Base-by-base conservation (phyloP, 1,140 invertebrate species). In the Rhopalosiphum padi region DNA sequence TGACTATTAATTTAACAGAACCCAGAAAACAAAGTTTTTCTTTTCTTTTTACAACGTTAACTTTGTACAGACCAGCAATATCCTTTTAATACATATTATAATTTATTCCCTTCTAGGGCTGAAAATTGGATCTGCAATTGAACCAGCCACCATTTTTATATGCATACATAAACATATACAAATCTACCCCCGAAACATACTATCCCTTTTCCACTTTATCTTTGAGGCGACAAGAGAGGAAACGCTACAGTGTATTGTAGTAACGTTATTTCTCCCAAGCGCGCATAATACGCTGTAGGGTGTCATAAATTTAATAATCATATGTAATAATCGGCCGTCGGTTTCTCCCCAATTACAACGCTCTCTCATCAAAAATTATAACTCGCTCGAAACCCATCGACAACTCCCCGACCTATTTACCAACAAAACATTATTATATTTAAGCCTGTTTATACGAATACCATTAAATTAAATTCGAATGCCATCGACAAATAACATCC, bases 261-360 rank as follows among this genome's bases (percentile, higher is more conserved):
- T 77, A 89, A 55, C 23, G 35, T 4, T 11, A 35, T 53, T 89
- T 89, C 87, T 89, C 87, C 11, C 51, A 25, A 23, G 5, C 35
- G 22, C 8, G 23, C 37, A 23, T 89, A 89, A 23, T 89, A 89
- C 37, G 22, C 35, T 55, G 55, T 30, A 25, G 90, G 41, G n/a
- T 60, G 41, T 91, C 60, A 77, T 91, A 77, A 91, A 91, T 91
- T 91, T 77, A 77, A 77, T 91, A 77, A 91, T 91, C 41, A 60
- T 35, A 25, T 23, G 60, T 22, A 91, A 91, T 60, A 77, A 91
- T 91, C 55, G 41, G 30, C 35, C 41, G 41, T 91, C 55, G 41
- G 90, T 43, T 91, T 91, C 60, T 91, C 41, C 9, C 43, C 90
- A 46, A 91, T 91, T 91, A 91, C 41, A 91, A 48, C 55, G 41